These are phyloP conservation scores for Cryptocephalus primarius DNA, from an alignment of 2,888 invertebrate species.

Conservation along the genomic window DNA sequence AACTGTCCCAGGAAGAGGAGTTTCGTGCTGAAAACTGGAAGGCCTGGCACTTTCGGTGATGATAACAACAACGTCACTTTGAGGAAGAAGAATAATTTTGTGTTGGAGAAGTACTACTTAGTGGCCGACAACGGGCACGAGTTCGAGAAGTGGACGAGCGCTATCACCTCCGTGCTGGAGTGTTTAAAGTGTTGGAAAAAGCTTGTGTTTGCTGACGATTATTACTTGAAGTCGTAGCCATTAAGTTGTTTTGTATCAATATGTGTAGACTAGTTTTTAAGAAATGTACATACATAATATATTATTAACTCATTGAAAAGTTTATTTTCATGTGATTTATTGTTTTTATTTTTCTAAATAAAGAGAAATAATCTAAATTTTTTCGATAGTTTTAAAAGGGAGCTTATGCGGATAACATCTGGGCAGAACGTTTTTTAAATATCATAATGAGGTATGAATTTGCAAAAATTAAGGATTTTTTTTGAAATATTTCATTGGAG, in stretches of 20 bases:
- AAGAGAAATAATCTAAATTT: too few relatives aligned
- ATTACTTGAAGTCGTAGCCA: slow-evolving; percentile 3
- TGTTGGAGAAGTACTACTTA: slow-evolving; percentile 30
- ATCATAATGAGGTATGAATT: too few relatives aligned
- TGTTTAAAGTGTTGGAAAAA: slow-evolving; percentile 14
- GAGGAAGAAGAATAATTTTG: slow-evolving; percentile 9
- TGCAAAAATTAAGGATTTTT: too few relatives aligned
- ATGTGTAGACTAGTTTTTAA: not conserved
- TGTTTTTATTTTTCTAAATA: too few relatives aligned
- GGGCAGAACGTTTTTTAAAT: too few relatives aligned
- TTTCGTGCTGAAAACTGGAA: slow-evolving; percentile 31
- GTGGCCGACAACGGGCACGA: slow-evolving; percentile 39
- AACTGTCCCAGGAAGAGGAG: slow-evolving; percentile 40
- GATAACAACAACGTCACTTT: slow-evolving; percentile 2
- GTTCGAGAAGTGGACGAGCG: slow-evolving; percentile 34
- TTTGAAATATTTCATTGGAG: too few relatives aligned
- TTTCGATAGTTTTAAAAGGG: too few relatives aligned
- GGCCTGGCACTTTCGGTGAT: slow-evolving; percentile 10
- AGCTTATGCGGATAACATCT: too few relatives aligned
- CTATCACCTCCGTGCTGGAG: slow-evolving; percentile 13
- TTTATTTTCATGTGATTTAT: too few relatives aligned
- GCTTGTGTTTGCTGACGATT: slow-evolving; percentile 13
- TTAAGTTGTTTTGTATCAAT: not conserved
- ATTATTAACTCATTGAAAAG: too few relatives aligned
- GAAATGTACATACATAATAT: too few relatives aligned